A percentile compares a stretch with the other conserved stretches of the same genome.
Evolutionary conservation across 2,113 vertebrate genomes (phyloP).

Genomic region (Macrotus californicus): DNA sequence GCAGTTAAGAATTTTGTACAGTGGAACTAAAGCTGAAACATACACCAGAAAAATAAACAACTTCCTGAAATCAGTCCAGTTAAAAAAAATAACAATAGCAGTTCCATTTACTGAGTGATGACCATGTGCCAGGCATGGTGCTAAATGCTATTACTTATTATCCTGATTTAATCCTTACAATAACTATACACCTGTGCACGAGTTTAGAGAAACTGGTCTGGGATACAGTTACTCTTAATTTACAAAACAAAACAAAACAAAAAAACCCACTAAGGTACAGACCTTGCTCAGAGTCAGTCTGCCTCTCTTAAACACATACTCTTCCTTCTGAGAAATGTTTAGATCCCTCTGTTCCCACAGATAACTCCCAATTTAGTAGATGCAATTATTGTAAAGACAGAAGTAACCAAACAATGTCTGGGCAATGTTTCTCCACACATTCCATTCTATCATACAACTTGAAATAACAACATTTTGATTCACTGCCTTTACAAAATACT

Average conservation of each 20-base stretch:
- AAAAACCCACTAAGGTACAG: background rate
- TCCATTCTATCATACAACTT: conserved; percentile 38
- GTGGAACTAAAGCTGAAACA: background rate
- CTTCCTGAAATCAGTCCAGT: background rate
- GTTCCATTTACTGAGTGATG: background rate
- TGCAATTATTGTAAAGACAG: conserved; percentile 36
- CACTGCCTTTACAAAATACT: conserved; percentile 43
- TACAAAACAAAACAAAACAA: background rate
- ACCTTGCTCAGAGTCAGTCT: background rate
- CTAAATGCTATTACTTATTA: background rate
- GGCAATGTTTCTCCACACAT: conserved; percentile 10
- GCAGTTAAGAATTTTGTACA: background rate
- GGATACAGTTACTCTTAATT: background rate
- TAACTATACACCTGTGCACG: background rate
- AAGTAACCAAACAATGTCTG: conserved; percentile 26
- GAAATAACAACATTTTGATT: conserved; percentile 63
- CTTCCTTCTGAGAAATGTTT: background rate
- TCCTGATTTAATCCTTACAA: background rate
- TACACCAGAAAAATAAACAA: background rate
- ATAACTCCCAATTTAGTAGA: conserved; percentile 28
- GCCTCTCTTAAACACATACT: background rate
- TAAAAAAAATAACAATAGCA: background rate
- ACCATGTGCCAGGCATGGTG: background rate
- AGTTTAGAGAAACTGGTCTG: background rate
- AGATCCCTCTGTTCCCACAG: conserved; percentile 1